A percentile compares a stretch with the other conserved stretches of the same genome.
phyloP scores from a whole-genome alignment of 2,113 vertebrate genomes.

The Apteryx owenii region DNA sequence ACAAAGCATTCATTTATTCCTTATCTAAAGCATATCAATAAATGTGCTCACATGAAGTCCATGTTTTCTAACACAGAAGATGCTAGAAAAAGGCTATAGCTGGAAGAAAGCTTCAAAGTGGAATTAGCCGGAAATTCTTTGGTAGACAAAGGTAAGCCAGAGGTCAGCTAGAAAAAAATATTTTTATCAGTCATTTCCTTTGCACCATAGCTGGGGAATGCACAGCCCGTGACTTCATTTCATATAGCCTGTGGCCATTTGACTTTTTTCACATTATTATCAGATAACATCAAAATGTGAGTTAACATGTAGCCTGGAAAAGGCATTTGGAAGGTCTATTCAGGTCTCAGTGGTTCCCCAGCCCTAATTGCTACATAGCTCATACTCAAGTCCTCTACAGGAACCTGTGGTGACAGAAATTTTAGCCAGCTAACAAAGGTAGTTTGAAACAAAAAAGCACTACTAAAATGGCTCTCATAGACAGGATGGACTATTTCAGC shows the following conservation, averaged over 20 bases:
- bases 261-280: background rate
- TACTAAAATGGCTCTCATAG: background rate
- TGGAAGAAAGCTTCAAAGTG: slow-evolving; percentile 6
- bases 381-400: background rate
- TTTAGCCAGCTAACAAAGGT: background rate
- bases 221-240: slow-evolving; percentile 14
- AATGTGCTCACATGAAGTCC: background rate
- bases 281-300: slow-evolving; percentile 42
- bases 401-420: background rate
- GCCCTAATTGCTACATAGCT: background rate
- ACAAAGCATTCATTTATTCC: background rate
- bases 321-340: background rate
- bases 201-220: slow-evolving; percentile 56
- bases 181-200: slow-evolving; percentile 67
- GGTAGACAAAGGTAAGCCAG: slow-evolving; percentile 40
- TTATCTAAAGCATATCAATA: slow-evolving; percentile 12
- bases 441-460: background rate
- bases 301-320: slow-evolving; percentile 44
- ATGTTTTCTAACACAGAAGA: background rate
- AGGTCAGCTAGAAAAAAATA: slow-evolving; percentile 60
- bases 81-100: slow-evolving; percentile 23
- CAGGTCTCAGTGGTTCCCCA: background rate
- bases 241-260: background rate
- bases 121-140: slow-evolving; percentile 55
- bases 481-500: background rate